Evolutionary conservation across 2,113 vertebrate species (phyloP), one percentile per base, ranked within the genome.

Genomic region (Takifugu flavidus): DNA sequence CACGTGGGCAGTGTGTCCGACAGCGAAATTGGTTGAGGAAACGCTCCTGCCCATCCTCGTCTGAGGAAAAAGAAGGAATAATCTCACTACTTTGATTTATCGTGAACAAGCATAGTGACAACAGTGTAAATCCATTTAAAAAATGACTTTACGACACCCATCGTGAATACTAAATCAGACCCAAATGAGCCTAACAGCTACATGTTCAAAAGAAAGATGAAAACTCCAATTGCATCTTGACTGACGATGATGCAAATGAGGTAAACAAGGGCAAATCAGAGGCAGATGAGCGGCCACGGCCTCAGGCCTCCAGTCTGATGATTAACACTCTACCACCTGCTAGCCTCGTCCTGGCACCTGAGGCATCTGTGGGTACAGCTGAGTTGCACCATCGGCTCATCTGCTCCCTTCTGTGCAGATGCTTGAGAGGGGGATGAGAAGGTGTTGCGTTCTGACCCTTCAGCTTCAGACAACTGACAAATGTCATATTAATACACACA

Each of bases 1-100:
- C 87, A 44, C 89, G 79, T 46, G 91, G 90, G 70, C 91, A 92
- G 79, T 91, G 90, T 20, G 88, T 74, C 74, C 90, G 82, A 77
- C 91, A 92, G 74, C 84, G 90, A 67, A 86, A 88, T 78, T 90
- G 90, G 73, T 90, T 75, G 25, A 92, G 84, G 77, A 92, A 93
- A 45, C 85, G 88, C 54, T 92, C 91, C 65, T 79, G 80, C 67
- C 90, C 91, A 53, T 91, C 87, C 82, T 91, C 84, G 85, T 91
- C 91, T 92, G 79, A 61, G 70, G 67, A 13, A 46, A 75, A 10
- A 6, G 54, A 61, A 55, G 28, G 54, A 60, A 64, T 55, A 13
- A 13, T 43, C n/a, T 34, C 27, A 15, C n/a, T 57, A 34, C 69
- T 77, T 67, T 70, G 25, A 49, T 39, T 49, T 60, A 47, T 52